These are phyloP conservation scores for Paradoxurus hermaphroditus DNA, from an alignment of 2,113 vertebrate species.

Conservation along the genomic window DNA sequence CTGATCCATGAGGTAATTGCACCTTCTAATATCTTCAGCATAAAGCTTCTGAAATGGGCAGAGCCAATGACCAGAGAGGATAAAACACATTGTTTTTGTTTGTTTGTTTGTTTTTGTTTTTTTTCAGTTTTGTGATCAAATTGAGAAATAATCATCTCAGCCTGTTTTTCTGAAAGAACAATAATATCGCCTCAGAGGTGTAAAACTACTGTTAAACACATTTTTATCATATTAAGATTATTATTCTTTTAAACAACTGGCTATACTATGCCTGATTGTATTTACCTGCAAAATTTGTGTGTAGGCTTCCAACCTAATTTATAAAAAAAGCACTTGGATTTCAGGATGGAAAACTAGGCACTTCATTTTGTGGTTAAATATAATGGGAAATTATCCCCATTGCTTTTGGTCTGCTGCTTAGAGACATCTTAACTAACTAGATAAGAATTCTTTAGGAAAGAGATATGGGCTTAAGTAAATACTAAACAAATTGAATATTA, in stretches of 20 bases:
- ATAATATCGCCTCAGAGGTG: background rate
- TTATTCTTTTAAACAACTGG: background rate
- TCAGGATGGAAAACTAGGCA: background rate
- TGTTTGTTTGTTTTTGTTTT: no score
- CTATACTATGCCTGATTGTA: background rate
- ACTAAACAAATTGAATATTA: slow-evolving; percentile 72
- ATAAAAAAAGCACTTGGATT: slow-evolving; percentile 22
- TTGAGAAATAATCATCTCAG: background rate
- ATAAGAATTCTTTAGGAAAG: slow-evolving; percentile 56
- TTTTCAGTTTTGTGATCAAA: slow-evolving; percentile 28
- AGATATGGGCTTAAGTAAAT: slow-evolving; percentile 69
- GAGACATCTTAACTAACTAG: slow-evolving; percentile 65
- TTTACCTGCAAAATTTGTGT: background rate
- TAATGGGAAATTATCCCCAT: background rate
- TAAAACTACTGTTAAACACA: background rate
- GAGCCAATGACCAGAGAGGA: background rate
- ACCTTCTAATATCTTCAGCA: slow-evolving; percentile 62
- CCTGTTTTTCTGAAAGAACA: slow-evolving; percentile 61
- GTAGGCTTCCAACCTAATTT: background rate
- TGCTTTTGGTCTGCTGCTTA: slow-evolving; percentile 45
- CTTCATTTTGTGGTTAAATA: slow-evolving; percentile 57
- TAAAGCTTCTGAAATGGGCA: slow-evolving; percentile 64
- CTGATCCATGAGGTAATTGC: slow-evolving; percentile 56
- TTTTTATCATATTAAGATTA: background rate
- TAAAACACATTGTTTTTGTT: slow-evolving; percentile 42